Conservation (phyloP, 2,888 invertebrate species). For the Hypercompe scribonia region DNA sequence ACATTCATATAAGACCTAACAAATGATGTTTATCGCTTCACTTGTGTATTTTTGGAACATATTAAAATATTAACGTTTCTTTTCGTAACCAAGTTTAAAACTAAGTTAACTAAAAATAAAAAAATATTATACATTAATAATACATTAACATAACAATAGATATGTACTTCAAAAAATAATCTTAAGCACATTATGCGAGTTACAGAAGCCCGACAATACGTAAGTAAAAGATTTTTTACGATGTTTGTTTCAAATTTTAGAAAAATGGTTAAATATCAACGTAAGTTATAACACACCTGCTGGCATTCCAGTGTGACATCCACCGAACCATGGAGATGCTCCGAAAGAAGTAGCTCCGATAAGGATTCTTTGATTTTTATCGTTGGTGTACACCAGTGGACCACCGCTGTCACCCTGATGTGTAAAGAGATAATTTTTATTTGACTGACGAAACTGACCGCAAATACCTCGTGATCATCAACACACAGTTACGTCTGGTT, state of each 20-base stretch:
- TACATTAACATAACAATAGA: too few species aligned
- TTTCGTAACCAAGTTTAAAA: background rate
- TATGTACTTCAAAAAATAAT: too few species aligned
- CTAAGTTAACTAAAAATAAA: too few species aligned
- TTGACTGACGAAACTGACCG: background rate
- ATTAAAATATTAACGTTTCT: background rate
- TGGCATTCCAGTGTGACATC: conserved; percentile 78
- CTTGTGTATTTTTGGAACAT: background rate
- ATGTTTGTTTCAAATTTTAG: too few species aligned
- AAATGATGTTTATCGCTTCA: background rate
- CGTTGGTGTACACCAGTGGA: conserved; percentile 66
- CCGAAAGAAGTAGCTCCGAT: conserved; percentile 79
- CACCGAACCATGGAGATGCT: conserved; percentile 71
- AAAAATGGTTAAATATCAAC: background rate
- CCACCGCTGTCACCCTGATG: conserved; percentile 82
- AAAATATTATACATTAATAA: too few species aligned
- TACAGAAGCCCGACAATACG: too few species aligned
- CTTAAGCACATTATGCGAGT: too few species aligned
- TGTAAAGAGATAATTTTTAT: background rate
- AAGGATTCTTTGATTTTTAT: conserved; percentile 61
- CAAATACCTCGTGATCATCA: background rate
- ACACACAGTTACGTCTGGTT: too few species aligned
- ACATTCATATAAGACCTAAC: too few species aligned
- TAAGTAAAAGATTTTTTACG: too few species aligned
- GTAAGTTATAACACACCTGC: conserved; percentile 60